A percentile compares a stretch with the other conserved stretches of the same genome.
Conservation (phyloP, 2,888 invertebrate genomes). For the Synanthedon andrenaeformis region DNA sequence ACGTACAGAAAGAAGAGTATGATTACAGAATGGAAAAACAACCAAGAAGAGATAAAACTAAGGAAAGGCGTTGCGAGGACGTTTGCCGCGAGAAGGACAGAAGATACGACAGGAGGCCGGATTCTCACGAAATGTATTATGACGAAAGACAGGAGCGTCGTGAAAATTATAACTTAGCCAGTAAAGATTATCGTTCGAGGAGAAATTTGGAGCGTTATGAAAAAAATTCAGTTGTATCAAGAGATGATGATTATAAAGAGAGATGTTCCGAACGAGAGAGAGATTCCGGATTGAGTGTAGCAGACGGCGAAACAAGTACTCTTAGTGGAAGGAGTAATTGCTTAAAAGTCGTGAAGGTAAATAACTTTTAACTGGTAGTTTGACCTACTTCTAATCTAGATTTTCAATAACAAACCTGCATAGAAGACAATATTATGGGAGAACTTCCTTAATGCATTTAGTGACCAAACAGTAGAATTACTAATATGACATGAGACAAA, state of each 20-base stretch:
- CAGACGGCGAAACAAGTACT: constrained; percentile 51
- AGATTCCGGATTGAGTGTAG: constrained; percentile 54
- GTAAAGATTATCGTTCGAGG: constrained; percentile 27
- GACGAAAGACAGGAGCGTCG: constrained; percentile 27
- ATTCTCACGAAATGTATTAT: constrained; percentile 23
- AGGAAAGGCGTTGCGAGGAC: constrained; percentile 30
- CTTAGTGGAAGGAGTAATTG: constrained; percentile 52
- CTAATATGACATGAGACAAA: background rate
- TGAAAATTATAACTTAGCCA: constrained; percentile 13
- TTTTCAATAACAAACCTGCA: too few species aligned
- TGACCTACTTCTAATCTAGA: too few species aligned
- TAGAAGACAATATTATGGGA: too few species aligned
- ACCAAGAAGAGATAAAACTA: constrained; percentile 34
- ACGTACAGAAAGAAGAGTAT: constrained; percentile 31
- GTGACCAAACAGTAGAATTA: background rate
- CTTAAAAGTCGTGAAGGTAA: constrained; percentile 51
- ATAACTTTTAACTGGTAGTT: background rate
- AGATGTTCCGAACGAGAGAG: constrained; percentile 48
- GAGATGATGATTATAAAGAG: constrained; percentile 45
- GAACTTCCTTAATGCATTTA: background rate
- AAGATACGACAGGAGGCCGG: constrained; percentile 7
- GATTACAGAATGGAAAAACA: constrained; percentile 15
- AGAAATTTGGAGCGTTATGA: constrained; percentile 40
- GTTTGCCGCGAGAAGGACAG: constrained; percentile 10
- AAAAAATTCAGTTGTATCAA: constrained; percentile 37